These are phyloP conservation scores for Bubo blakistoni DNA, from an alignment of 2,113 vertebrate genomes.

Conservation along the genomic window DNA sequence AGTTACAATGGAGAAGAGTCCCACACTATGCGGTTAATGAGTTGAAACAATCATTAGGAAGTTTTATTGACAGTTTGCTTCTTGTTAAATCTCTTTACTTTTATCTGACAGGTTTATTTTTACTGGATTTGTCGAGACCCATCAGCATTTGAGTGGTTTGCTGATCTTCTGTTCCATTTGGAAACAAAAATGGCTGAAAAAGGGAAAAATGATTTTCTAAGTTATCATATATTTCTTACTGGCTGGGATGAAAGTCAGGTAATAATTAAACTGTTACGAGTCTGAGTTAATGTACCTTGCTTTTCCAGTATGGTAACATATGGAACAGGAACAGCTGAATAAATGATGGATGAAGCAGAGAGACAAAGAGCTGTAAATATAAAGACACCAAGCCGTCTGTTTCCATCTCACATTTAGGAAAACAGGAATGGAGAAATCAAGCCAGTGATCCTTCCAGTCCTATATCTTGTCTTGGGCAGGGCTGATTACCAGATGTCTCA, in stretches of 20 bases:
- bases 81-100: conserved; percentile 29
- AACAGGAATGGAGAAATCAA: not conserved
- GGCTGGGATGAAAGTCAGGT: conserved; percentile 82
- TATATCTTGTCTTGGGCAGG: not conserved
- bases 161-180: conserved; percentile 76
- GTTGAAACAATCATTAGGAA: not conserved
- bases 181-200: conserved; percentile 76
- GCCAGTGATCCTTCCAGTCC: not conserved
- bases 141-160: conserved; percentile 82
- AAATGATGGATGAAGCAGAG: conserved; percentile 29
- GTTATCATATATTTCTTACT: conserved; percentile 82
- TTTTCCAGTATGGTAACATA: conserved; percentile 47
- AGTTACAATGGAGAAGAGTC: not conserved
- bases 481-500: not conserved
- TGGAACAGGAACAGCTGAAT: conserved; percentile 28
- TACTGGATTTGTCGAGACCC: conserved; percentile 83
- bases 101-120: conserved; percentile 79
- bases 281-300: conserved; percentile 57
- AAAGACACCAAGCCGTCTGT: not conserved
- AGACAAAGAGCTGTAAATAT: conserved; percentile 22
- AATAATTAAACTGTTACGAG: conserved; percentile 42
- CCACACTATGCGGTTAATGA: not conserved
- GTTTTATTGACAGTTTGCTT: conserved; percentile 6
- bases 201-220: conserved; percentile 73
- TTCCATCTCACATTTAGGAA: not conserved